Conservation (phyloP, 2,888 invertebrate genomes). For the Lithophane semibrunnea region DNA sequence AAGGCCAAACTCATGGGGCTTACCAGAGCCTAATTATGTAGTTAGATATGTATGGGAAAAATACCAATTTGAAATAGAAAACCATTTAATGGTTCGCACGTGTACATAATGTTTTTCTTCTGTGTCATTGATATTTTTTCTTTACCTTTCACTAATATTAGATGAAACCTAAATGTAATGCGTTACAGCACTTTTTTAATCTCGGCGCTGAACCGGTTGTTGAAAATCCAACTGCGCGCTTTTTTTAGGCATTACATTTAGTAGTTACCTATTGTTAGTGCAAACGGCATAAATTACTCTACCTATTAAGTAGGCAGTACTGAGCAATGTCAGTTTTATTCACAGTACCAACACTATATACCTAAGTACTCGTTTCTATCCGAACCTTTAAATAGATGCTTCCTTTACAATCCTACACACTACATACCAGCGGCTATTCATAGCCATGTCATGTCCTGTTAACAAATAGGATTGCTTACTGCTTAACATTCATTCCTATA, state of each 20-base stretch:
- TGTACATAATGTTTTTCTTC: too few relatives aligned
- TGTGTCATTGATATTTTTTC: not conserved
- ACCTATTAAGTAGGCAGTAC: not conserved
- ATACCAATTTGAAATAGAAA: not conserved
- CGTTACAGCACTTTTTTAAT: not conserved
- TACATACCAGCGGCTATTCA: constrained; percentile 39
- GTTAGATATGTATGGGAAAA: not conserved
- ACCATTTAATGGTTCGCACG: not conserved
- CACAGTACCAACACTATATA: constrained; percentile 6
- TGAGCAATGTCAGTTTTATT: constrained; percentile 3
- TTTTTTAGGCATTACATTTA: not conserved
- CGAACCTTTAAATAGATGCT: constrained; percentile 47
- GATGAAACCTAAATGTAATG: not conserved
- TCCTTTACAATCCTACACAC: constrained; percentile 45
- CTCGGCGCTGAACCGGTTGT: not conserved
- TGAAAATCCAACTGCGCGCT: not conserved
- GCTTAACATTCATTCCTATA: constrained; percentile 5
- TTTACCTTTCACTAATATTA: not conserved
- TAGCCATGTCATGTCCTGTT: constrained; percentile 35
- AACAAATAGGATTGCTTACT: constrained; percentile 5
- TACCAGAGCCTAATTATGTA: not conserved
- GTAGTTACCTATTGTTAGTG: not conserved
- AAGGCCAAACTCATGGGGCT: not conserved
- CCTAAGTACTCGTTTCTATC: constrained; percentile 16
- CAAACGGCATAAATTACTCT: too few relatives aligned